Conservation (phyloP, 2,797 vertebrate genomes). For the Chelmon rostratus region DNA sequence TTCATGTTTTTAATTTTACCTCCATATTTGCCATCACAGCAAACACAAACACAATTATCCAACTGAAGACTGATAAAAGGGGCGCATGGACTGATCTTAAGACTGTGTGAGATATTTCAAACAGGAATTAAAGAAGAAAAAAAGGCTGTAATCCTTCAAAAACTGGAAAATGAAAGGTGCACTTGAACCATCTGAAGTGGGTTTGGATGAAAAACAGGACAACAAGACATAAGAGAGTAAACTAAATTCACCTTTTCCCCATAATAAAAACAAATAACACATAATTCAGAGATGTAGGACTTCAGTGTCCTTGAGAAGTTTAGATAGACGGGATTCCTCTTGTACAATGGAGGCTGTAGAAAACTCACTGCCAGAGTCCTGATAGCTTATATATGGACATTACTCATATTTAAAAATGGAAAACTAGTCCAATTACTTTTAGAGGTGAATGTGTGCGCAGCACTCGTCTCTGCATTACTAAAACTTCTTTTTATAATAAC, state of each 20-base stretch:
- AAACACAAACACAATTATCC: too few species aligned
- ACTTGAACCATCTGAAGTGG: background rate
- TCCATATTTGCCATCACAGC: background rate
- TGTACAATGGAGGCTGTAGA: too few species aligned
- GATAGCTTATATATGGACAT: background rate
- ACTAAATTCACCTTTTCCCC: too few species aligned
- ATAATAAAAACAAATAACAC: too few species aligned
- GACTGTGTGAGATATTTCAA: background rate
- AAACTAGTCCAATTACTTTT: too few species aligned
- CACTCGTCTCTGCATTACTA: too few species aligned
- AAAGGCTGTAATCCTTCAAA: background rate
- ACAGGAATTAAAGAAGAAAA: background rate
- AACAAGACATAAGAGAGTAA: too few species aligned
- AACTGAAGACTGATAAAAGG: background rate
- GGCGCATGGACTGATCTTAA: background rate
- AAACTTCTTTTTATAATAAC: background rate
- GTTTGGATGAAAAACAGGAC: background rate
- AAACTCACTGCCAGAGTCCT: background rate
- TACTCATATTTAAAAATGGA: too few species aligned
- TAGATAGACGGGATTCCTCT: background rate
- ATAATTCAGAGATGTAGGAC: too few species aligned
- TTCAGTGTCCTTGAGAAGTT: slow-evolving; percentile 1
- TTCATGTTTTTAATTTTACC: too few species aligned
- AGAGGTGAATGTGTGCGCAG: background rate
- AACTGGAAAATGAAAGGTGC: background rate